Evolutionary conservation across 1,140 invertebrate genomes (phyloP).

Genomic region (Neodiprion pinetum): DNA sequence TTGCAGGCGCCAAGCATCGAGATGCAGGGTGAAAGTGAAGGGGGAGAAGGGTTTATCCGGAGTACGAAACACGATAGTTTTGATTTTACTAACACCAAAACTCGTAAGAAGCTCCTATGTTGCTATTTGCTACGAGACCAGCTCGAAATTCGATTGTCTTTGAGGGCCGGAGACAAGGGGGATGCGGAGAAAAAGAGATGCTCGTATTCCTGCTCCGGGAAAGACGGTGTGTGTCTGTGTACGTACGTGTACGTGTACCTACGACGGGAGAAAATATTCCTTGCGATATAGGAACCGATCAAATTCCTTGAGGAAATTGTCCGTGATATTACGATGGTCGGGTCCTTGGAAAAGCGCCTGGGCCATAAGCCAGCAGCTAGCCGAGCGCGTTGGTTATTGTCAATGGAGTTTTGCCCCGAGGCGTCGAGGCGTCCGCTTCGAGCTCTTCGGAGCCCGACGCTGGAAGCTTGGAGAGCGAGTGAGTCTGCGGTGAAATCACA

Average conservation of each 20-base stretch:
- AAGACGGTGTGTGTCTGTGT: neutral
- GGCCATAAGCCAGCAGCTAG: slow-evolving; percentile 4
- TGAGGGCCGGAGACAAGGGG: too few relatives aligned
- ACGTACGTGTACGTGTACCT: neutral
- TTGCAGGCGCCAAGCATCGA: too few relatives aligned
- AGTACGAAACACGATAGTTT: too few relatives aligned
- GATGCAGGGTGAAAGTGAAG: too few relatives aligned
- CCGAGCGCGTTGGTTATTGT: slow-evolving; percentile 4
- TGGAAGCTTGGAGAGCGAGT: neutral
- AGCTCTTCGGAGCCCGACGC: neutral
- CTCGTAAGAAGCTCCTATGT: too few relatives aligned
- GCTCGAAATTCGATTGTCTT: too few relatives aligned
- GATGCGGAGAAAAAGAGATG: too few relatives aligned
- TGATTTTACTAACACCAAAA: too few relatives aligned
- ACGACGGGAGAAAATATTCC: slow-evolving; percentile 48
- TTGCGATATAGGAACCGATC: slow-evolving; percentile 43
- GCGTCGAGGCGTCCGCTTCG: slow-evolving; percentile 1
- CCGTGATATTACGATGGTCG: slow-evolving; percentile 49
- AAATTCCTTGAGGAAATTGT: slow-evolving; percentile 52
- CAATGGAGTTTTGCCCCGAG: slow-evolving; percentile 2
- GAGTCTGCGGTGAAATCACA: slow-evolving; percentile 7
- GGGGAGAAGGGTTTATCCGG: too few relatives aligned
- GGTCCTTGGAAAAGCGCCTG: neutral
- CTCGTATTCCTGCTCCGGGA: neutral
- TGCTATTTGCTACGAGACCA: too few relatives aligned